Evolutionary conservation across 2,797 vertebrate genomes (phyloP), one percentile per base, ranked within the genome.

Genomic region (Anniella stebbinsi): DNA sequence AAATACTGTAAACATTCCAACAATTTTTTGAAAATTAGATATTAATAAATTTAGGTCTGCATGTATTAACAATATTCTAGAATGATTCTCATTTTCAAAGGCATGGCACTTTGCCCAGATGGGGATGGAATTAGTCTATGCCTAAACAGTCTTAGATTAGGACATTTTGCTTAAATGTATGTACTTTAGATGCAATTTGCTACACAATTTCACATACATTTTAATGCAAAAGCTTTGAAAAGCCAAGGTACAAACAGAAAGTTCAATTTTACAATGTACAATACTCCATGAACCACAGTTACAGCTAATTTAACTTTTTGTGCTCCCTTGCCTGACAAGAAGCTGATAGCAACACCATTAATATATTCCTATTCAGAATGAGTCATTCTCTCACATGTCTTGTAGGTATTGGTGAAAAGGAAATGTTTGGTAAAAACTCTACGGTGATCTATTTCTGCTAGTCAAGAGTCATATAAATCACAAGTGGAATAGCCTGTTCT

Each of bases 201-300:
- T 89, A 78, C n/a, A 38, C 72, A 91, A 70, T 86, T 93, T 91
- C 92, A 91, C 60, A 89, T 75, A 75, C 5, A 38, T 85, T 91
- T 91, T 92, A 60, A 45, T 54, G 91, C 17, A 86, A 80, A 30
- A 86, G 73, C 66, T 77, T 86, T 87, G 51, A 95, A 93, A 87
- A 23, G 13, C 7, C 70, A 51, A 75, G 30, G 23, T 83, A 77
- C 76, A 92, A 38, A 33, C 91, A 86, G 87, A 76, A 87, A 94
- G 88, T 87, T 38, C 48, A 33, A 73, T 18, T n/a, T 89, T 90
- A 41, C 60, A 25, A 81, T 13, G 60, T 87, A 33, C 17, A 81
- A 1, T 81, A 25, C 36, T 73, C 82, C 7, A 54, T 5, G 36
- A 38, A 48, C 84, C 80, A 57, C 7, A 23, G 21, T 36, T 54